phyloP scores from a whole-genome alignment of 2,888 invertebrate species.

The Rhimphoctona megacephalus region DNA sequence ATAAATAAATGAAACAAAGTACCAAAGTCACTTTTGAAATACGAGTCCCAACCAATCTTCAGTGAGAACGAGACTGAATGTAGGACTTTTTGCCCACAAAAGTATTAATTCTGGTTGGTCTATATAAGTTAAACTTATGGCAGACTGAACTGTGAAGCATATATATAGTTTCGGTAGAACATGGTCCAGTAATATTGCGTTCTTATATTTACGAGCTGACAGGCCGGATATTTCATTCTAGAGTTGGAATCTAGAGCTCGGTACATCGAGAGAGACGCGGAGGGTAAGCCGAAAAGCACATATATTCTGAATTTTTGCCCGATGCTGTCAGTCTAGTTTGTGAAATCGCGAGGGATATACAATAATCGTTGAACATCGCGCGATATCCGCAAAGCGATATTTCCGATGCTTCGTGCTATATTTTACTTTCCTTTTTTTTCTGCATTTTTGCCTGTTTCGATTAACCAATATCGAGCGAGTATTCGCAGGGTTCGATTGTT shows the following conservation, averaged over 20 bases:
- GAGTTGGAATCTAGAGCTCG: conserved; percentile 9
- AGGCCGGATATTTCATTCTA: conserved; percentile 45
- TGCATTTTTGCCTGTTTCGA: conserved; percentile 49
- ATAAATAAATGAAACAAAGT: neutral
- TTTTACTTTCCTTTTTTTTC: conserved; percentile 15
- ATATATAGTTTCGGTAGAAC: conserved; percentile 33
- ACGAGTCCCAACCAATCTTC: neutral
- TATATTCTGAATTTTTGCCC: conserved; percentile 23
- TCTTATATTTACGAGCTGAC: conserved; percentile 46
- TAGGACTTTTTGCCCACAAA: neutral
- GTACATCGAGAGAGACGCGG: neutral
- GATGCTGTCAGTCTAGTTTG: conserved; percentile 30
- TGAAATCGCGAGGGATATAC: conserved; percentile 56
- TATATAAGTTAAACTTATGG: conserved; percentile 19
- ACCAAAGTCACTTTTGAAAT: neutral
- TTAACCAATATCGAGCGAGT: conserved; percentile 35
- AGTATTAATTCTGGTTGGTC: neutral
- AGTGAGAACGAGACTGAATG: neutral
- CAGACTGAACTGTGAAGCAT: conserved; percentile 7
- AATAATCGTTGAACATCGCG: conserved; percentile 55
- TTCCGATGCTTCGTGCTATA: conserved; percentile 16
- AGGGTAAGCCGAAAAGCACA: neutral
- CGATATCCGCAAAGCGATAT: conserved; percentile 31
- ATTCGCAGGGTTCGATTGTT: conserved; percentile 30
- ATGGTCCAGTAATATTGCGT: conserved; percentile 40